phyloP scores from a whole-genome alignment of 1,140 invertebrate genomes.

The Anastatus disparis region DNA sequence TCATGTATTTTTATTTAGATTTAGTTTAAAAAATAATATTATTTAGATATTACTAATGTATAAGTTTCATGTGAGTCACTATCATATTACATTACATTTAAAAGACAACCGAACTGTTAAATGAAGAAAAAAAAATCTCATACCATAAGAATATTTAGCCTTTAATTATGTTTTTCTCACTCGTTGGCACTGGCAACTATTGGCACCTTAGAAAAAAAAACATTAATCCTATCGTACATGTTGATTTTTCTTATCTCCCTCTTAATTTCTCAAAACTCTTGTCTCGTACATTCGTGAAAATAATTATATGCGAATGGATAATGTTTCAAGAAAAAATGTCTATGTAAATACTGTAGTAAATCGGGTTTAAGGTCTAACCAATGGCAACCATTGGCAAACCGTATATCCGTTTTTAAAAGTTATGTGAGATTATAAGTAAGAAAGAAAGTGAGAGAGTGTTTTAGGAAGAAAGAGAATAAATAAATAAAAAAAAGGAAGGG shows the following conservation, averaged over 20 bases:
- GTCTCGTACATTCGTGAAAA: not conserved
- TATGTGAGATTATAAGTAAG: conserved; percentile 1
- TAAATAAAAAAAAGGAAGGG: conserved; percentile 18
- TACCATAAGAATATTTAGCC: not conserved
- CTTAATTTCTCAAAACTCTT: not conserved
- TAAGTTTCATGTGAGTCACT: conserved; percentile 7
- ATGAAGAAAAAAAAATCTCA: not conserved
- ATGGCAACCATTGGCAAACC: conserved; percentile 23
- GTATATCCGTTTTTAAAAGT: not conserved
- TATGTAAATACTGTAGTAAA: conserved; percentile 27
- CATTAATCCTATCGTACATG: not conserved
- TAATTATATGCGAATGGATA: not conserved
- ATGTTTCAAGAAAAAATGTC: conserved; percentile 9
- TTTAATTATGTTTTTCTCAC: not conserved
- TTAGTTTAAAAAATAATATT: conserved; percentile 11
- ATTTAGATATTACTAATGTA: conserved; percentile 13
- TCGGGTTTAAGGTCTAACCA: not conserved
- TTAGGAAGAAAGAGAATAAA: conserved; percentile 4
- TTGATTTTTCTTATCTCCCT: not conserved
- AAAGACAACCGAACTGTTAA: not conserved
- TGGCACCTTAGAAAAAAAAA: not conserved
- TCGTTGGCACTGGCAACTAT: conserved; percentile 6
- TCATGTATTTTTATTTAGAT: not conserved
- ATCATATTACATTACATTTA: not conserved
- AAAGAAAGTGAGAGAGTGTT: not conserved